phyloP scores from a whole-genome alignment of 2,888 invertebrate species.

The Liopterus haemorrhoidalis region DNA sequence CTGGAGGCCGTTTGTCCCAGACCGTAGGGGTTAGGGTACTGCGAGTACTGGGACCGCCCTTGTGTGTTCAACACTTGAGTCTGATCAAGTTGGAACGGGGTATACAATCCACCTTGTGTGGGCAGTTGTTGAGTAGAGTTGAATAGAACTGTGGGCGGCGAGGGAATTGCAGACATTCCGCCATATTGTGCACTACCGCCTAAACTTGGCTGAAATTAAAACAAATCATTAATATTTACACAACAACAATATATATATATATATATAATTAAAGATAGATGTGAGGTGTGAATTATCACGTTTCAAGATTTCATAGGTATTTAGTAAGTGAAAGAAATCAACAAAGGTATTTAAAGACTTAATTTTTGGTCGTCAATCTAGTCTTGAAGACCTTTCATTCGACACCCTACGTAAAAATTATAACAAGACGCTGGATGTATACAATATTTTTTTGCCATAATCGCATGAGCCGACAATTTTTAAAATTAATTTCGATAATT shows the following conservation, averaged over 20 bases:
- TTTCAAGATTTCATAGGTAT: background rate
- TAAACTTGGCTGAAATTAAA: slow-evolving; percentile 40
- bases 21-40: slow-evolving; percentile 57
- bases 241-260: slow-evolving; percentile 18
- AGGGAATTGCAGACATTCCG: slow-evolving; percentile 77
- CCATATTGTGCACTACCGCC: slow-evolving; percentile 59
- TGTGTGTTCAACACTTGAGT: slow-evolving; percentile 54
- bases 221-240: slow-evolving; percentile 12
- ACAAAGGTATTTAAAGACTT: too few relatives aligned
- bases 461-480: too few relatives aligned
- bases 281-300: background rate
- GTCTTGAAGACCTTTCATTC: too few relatives aligned
- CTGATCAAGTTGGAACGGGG: slow-evolving; percentile 67
- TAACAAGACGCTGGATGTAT: too few relatives aligned
- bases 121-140: slow-evolving; percentile 69
- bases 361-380: too few relatives aligned
- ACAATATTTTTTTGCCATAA: too few relatives aligned
- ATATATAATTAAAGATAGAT: background rate
- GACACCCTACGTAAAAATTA: too few relatives aligned
- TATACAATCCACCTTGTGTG: slow-evolving; percentile 72
- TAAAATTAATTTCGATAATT: too few relatives aligned
- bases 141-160: slow-evolving; percentile 75
- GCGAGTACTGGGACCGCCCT: slow-evolving; percentile 73
- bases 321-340: slow-evolving; percentile 7
- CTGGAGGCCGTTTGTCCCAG: slow-evolving; percentile 57